These are phyloP conservation scores for Magallana gigas DNA, from an alignment of 1,140 invertebrate species.

Conservation along the genomic window DNA sequence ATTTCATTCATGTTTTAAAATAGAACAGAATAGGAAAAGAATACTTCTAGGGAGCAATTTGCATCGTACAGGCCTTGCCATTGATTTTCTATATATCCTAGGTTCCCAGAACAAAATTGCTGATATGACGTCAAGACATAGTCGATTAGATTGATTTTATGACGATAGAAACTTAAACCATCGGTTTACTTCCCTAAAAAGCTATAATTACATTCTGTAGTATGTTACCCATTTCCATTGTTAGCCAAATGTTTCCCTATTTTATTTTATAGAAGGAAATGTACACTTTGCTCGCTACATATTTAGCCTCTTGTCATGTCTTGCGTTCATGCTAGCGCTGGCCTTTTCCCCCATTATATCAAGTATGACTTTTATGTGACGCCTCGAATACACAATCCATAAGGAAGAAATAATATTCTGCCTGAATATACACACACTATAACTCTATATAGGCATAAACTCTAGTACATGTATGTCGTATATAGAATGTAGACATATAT, in stretches of 20 bases:
- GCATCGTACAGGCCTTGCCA: neutral
- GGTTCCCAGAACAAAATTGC: slow-evolving; percentile 25
- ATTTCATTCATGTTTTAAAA: too few relatives aligned
- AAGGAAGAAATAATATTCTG: neutral
- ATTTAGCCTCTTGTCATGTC: neutral
- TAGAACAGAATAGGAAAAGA: too few relatives aligned
- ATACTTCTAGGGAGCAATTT: too few relatives aligned
- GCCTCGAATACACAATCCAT: neutral
- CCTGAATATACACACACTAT: too few relatives aligned
- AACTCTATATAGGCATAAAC: neutral
- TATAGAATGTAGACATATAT: neutral
- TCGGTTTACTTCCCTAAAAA: slow-evolving; percentile 20
- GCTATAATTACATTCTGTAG: neutral
- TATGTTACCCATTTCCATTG: slow-evolving; percentile 3
- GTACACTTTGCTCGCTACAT: neutral
- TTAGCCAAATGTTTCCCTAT: neutral
- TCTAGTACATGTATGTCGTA: neutral
- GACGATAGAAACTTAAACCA: slow-evolving; percentile 18
- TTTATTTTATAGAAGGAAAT: slow-evolving; percentile 1
- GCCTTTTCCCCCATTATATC: neutral
- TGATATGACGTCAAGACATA: slow-evolving; percentile 4
- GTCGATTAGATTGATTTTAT: slow-evolving; percentile 24
- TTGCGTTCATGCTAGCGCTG: neutral
- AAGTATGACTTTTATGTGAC: neutral
- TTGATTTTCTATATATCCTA: slow-evolving; percentile 15